Percentiles rank a stretch among this genome's conserved stretches.
These are phyloP conservation scores for Trinectes maculatus DNA, from an alignment of 2,113 vertebrate genomes.

Conservation along the genomic window DNA sequence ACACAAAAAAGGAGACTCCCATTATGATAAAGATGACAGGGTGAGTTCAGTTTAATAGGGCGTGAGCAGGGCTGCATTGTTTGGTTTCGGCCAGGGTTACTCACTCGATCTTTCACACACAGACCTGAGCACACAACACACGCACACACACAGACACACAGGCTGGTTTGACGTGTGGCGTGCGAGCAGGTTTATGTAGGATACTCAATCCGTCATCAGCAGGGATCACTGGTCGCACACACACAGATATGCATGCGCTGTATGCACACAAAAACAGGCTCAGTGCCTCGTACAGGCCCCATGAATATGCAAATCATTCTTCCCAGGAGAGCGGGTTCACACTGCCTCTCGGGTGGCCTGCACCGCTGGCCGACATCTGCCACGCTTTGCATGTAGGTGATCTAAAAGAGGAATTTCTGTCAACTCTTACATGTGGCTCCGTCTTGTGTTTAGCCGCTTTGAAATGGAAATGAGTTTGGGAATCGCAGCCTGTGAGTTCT, in stretches of 20 bases:
- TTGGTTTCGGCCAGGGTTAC: conserved; percentile 49
- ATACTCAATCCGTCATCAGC: conserved; percentile 48
- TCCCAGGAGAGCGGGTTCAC: conserved; percentile 32
- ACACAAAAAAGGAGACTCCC: conserved; percentile 1
- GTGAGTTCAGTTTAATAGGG: conserved; percentile 52
- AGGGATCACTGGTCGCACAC: conserved; percentile 44
- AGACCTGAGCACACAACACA: too few relatives aligned
- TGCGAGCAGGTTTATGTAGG: conserved; percentile 56
- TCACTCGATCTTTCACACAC: conserved; percentile 42
- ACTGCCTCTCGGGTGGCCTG: conserved; percentile 20
- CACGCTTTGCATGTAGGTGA: conserved; percentile 33
- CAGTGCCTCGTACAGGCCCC: conserved; percentile 9
- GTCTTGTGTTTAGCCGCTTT: conserved; percentile 21
- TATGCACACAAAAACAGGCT: not conserved
- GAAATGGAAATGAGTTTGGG: conserved; percentile 35
- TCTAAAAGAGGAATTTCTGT: conserved; percentile 59
- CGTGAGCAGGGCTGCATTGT: conserved; percentile 54
- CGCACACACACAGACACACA: conserved; percentile 10
- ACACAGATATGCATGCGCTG: conserved; percentile 15
- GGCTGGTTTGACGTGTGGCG: conserved; percentile 50
- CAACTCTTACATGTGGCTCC: conserved; percentile 18
- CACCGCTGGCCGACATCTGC: conserved; percentile 48
- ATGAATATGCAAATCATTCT: conserved; percentile 20
- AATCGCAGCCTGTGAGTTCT: conserved; percentile 3
- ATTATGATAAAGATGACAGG: conserved; percentile 47